These are phyloP conservation scores for Leptopilina clavipes DNA, from an alignment of 1,140 invertebrate genomes.

Conservation along the genomic window DNA sequence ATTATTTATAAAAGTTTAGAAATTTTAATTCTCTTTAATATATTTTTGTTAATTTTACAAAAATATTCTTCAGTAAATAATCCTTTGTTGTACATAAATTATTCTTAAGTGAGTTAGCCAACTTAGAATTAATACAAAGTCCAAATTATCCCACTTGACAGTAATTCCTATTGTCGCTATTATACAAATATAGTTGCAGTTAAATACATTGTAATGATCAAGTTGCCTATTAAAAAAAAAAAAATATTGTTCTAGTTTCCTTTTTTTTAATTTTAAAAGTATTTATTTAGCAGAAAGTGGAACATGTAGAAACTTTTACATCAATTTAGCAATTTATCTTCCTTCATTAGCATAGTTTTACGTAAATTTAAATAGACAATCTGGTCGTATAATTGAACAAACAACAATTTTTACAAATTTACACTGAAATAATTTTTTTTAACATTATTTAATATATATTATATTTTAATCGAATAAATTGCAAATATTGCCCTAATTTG, in stretches of 20 bases:
- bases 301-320: slow-evolving; percentile 10
- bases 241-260: neutral
- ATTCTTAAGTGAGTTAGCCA: neutral
- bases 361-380: neutral
- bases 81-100: neutral
- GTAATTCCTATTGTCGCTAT: neutral
- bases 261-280: neutral
- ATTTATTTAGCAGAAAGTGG: neutral
- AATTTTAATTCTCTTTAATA: neutral
- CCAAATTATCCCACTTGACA: neutral
- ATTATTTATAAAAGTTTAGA: no score
- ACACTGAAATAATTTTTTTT: no score
- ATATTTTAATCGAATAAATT: no score
- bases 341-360: slow-evolving; percentile 15
- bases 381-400: neutral
- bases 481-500: no score
- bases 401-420: neutral
- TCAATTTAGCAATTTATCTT: slow-evolving; percentile 24
- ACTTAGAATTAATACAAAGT: slow-evolving; percentile 1
- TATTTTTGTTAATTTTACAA: no score
- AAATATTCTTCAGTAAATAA: no score
- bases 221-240: neutral
- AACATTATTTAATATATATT: no score
- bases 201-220: neutral
- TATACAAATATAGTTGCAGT: neutral